Evolutionary conservation across 2,797 vertebrate species (phyloP), one percentile per base, ranked within the genome.

Genomic region (Buceros bicornis): DNA sequence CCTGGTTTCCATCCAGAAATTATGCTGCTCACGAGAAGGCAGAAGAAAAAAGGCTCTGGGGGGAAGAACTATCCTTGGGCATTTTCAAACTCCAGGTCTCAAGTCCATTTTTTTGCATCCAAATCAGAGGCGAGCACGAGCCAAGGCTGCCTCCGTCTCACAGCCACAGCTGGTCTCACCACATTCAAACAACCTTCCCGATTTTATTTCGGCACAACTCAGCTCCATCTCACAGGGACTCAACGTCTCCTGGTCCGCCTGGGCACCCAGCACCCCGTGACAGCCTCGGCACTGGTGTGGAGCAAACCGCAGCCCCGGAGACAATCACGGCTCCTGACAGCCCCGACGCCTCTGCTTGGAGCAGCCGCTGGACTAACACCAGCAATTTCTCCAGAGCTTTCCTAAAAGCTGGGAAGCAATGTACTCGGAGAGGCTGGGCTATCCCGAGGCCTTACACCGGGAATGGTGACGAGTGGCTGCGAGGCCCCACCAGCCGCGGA

Each of bases 1-100:
- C 78, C 91, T 67, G 90, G 81, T 72, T 87, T 87, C 66, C 92
- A 93, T 79, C 87, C 91, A 72, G 54, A 51, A 90, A 89, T 87
- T 17, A 47, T 19, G 86, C 95, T 81, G 94, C 82, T 82, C 87
- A 77, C 4, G 25, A 94, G 86, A 66, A 90, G 35, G 65, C 57
- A 77, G 74, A 74, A 50, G 57, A 37, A 85, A 50, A 29, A 87
- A 91, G 71, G 79, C 45, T 9, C 13, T 5, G 25, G 5, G 15
- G 40, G 40, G 31, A 7, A 84, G 81, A 79, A 60, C 24, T 20
- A 8, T 77, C 92, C 90, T 76, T 45, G 67, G 78, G 87, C 71
- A 40, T 58, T 84, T 86, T 64, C 85, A 60, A 71, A 53, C 82
- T 85, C 92, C 61, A 4, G 64, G 54, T 6, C 88, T 81, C 22